Evolutionary conservation across 2,888 invertebrate genomes (phyloP).

Genomic region (Cheilosia impressa): DNA sequence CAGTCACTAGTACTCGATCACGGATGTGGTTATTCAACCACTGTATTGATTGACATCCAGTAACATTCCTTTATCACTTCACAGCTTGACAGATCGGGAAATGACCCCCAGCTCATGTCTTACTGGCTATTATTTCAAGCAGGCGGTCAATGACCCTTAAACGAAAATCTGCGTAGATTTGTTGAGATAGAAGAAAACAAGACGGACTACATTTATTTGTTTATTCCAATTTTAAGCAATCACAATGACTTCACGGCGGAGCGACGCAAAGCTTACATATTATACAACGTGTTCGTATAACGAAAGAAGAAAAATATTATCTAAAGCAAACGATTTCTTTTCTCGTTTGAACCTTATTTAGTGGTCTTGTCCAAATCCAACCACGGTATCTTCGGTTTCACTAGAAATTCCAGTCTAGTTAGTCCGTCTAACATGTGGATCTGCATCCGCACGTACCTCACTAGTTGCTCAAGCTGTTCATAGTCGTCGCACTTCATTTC

Average conservation of each 20-base stretch:
- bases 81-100: too few relatives aligned
- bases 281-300: background rate
- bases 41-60: too few relatives aligned
- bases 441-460: conserved; percentile 91
- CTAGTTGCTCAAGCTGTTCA: conserved; percentile 87
- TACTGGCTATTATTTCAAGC: too few relatives aligned
- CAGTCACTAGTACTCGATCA: too few relatives aligned
- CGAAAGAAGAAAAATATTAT: conserved; percentile 17
- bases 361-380: conserved; percentile 80
- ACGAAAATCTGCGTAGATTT: too few relatives aligned
- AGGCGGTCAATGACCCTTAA: background rate
- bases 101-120: too few relatives aligned
- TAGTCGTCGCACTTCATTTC: conserved; percentile 87
- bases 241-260: conserved; percentile 13
- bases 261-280: background rate
- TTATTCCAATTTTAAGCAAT: conserved; percentile 41
- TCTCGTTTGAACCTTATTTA: conserved; percentile 38
- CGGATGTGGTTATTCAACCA: too few relatives aligned
- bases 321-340: background rate
- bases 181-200: background rate
- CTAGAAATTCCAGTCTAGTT: conserved; percentile 85
- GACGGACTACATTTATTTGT: background rate
- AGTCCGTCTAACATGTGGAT: conserved; percentile 86
- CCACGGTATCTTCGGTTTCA: conserved; percentile 86
- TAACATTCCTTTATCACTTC: too few relatives aligned